Evolutionary conservation across 1,140 invertebrate species (phyloP).

Genomic region (Drosophila punjabiensis): DNA sequence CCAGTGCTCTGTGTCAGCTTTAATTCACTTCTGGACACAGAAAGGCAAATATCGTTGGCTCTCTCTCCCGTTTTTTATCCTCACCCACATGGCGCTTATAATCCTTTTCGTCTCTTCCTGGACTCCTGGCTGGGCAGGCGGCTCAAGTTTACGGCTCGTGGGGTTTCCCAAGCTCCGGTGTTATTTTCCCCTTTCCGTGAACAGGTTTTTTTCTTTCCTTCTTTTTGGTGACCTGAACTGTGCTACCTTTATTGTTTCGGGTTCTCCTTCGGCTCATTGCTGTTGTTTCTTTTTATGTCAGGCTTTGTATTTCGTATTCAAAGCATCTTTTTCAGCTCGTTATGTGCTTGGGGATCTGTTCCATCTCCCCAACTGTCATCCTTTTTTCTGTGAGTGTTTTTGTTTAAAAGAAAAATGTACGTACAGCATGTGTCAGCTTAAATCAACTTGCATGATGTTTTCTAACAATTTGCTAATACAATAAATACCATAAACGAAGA

Average conservation of each 20-base stretch:
- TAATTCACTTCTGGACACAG: slow-evolving; percentile 54
- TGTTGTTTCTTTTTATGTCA: slow-evolving; percentile 35
- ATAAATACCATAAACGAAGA: slow-evolving; percentile 12
- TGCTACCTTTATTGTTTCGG: slow-evolving; percentile 67
- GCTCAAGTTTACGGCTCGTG: slow-evolving; percentile 65
- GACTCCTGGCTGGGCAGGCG: slow-evolving; percentile 33
- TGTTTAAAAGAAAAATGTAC: slow-evolving; percentile 4
- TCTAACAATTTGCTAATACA: slow-evolving; percentile 31
- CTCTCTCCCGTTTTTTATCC: slow-evolving; percentile 35
- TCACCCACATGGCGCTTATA: slow-evolving; percentile 59
- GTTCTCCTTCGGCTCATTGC: slow-evolving; percentile 12
- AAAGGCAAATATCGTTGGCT: slow-evolving; percentile 42
- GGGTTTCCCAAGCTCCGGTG: slow-evolving; percentile 22
- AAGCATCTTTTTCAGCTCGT: slow-evolving; percentile 60
- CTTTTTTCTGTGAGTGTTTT: slow-evolving; percentile 8
- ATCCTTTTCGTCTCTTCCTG: slow-evolving; percentile 59
- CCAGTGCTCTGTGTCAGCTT: slow-evolving; percentile 38
- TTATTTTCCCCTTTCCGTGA: slow-evolving; percentile 33
- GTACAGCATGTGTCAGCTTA: slow-evolving; percentile 22
- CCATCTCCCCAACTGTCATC: slow-evolving; percentile 18
- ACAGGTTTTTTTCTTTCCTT: slow-evolving; percentile 15
- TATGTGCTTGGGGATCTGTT: slow-evolving; percentile 51
- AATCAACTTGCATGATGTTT: slow-evolving; percentile 21
- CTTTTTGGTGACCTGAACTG: slow-evolving; percentile 55
- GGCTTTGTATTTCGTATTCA: slow-evolving; percentile 56